These are phyloP conservation scores for Coptodon bakossiorum DNA, from an alignment of 2,113 vertebrate species.

Conservation along the genomic window DNA sequence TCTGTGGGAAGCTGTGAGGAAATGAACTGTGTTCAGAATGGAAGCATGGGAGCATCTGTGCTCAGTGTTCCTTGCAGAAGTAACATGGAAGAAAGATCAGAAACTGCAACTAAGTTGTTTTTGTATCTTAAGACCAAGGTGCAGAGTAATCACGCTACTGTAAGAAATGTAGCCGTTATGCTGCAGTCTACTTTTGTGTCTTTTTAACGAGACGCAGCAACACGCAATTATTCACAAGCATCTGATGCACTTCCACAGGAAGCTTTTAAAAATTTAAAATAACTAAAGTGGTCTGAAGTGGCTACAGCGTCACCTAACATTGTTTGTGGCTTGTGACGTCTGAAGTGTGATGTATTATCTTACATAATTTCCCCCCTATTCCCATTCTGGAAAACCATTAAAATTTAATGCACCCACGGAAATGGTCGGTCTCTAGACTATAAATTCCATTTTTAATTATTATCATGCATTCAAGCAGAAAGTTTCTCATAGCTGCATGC, in stretches of 20 bases:
- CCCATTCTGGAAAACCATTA: constrained; percentile 35
- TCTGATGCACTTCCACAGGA: not conserved
- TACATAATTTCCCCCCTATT: constrained; percentile 26
- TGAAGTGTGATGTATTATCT: constrained; percentile 2
- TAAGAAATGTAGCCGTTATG: not conserved
- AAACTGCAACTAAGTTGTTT: not conserved
- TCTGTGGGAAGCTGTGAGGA: constrained; percentile 41
- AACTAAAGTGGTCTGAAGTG: not conserved
- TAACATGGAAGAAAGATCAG: not conserved
- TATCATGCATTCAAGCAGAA: constrained; percentile 25
- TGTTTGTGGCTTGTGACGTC: not conserved
- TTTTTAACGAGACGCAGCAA: not conserved
- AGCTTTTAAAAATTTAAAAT: not conserved
- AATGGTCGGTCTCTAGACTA: constrained; percentile 26
- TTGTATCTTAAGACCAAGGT: not conserved
- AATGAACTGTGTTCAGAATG: constrained; percentile 14
- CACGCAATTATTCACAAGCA: not conserved
- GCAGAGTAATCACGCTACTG: not conserved
- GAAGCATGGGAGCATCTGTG: not conserved
- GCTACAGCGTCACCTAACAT: not conserved
- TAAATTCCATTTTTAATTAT: constrained; percentile 55
- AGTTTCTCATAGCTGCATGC: not conserved
- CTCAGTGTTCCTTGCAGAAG: not conserved
- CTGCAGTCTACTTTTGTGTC: not conserved
- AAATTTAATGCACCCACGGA: constrained; percentile 34